These are phyloP conservation scores for Pelecanoides urinatrix DNA, from an alignment of 2,113 vertebrate species.

Conservation along the genomic window DNA sequence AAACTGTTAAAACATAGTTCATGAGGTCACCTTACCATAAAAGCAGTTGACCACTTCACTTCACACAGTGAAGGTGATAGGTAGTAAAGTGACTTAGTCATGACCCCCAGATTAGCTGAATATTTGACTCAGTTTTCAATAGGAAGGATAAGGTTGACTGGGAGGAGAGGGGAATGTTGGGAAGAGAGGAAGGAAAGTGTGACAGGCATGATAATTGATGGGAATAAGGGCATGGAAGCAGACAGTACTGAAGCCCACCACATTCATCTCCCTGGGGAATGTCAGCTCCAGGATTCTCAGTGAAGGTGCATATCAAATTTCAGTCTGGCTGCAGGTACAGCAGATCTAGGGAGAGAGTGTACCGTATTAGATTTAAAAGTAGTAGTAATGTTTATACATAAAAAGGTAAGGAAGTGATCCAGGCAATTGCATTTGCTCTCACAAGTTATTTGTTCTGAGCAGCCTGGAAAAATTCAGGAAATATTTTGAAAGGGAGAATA, in stretches of 20 bases:
- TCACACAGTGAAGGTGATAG: not conserved
- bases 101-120: not conserved
- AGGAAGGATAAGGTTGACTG: not conserved
- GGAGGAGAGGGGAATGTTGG: not conserved
- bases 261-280: not conserved
- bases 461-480: not conserved
- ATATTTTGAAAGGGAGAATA: not conserved
- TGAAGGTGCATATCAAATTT: not conserved
- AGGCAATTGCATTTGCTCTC: not conserved
- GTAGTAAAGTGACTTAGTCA: not conserved
- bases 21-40: not conserved
- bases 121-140: not conserved
- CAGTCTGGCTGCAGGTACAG: not conserved
- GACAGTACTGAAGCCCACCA: not conserved
- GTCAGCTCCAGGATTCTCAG: not conserved
- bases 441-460: not conserved
- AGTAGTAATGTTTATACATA: not conserved
- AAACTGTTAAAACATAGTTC: not conserved
- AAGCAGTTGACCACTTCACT: not conserved
- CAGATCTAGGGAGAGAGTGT: not conserved
- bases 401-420: not conserved
- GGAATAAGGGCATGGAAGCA: not conserved
- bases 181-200: not conserved
- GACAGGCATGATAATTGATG: not conserved
- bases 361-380: not conserved